Base-by-base conservation (phyloP, 2,888 invertebrate species). In the Chloromyia formosa region DNA sequence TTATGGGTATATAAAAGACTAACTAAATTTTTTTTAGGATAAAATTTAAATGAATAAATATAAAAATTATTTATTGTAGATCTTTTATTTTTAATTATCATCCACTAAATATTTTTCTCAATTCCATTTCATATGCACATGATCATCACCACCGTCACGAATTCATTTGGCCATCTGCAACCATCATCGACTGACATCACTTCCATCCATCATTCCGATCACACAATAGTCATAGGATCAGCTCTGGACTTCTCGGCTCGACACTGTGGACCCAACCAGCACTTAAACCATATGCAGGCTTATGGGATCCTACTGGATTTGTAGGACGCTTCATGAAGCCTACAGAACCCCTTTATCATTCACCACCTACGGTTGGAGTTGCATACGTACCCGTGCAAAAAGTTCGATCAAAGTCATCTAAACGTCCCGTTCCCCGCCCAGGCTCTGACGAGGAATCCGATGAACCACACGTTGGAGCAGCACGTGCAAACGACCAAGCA, bases 291-390 rank as follows among this genome's bases (percentile, higher is more conserved):
- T 74, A 66, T 20, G 14, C 49, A 20, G 74, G 74, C 16, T 53
- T 74, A n/a, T 74, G 66, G 74, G 74, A 74, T 40, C 74, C 74
- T 20, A 74, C 45, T 35, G 74, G 74, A 42, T 5, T 74, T 35
- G 1, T 74, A 27, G 74, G 64, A 56, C 56, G 66, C 16, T 53
- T 62, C 12, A 12, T 64, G 22, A 74, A 74, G 54, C 74, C 74
- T 1, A 56, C 53, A 1, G 71, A 58, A 20, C 40, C 18, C 7
- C 53, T 22, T 27, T 1, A n/a, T 9, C 61, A 62, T 54, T 49
- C 23, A 18, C 35, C 73, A 58, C 71, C 71, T 7, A 53, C 68
- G 1, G 20, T 53, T n/a, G 66, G 66, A 5, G 66, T 66, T 20
- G 42, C 56, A 7, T 71, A 71, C 56, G 56, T 71, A 9, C 71